phyloP scores from a whole-genome alignment of 1,140 invertebrate species.

The Pentalonia nigronervosa region DNA sequence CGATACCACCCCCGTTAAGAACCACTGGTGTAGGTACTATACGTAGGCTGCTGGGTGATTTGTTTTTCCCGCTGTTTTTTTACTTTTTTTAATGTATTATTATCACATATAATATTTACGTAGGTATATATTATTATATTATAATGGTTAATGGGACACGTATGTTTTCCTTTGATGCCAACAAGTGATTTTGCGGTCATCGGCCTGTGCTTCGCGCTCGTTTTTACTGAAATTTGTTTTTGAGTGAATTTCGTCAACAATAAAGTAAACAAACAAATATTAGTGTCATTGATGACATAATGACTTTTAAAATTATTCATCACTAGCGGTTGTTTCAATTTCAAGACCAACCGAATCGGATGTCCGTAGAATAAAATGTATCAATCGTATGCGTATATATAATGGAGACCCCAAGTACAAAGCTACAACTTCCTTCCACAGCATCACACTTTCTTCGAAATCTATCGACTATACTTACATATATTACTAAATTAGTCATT shows the following conservation, averaged over 20 bases:
- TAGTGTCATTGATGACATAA: neutral
- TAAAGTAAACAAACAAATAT: no score
- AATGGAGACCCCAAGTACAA: no score
- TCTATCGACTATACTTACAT: neutral
- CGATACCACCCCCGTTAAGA: no score
- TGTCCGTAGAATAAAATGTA: neutral
- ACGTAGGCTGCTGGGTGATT: neutral
- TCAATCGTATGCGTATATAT: neutral
- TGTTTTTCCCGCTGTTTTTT: neutral
- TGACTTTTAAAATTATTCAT: neutral
- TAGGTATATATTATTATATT: neutral
- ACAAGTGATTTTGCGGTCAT: neutral
- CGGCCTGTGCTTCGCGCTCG: neutral
- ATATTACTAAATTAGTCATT: neutral
- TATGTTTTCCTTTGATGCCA: neutral
- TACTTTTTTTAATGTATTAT: neutral
- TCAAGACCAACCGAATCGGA: neutral
- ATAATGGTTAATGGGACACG: neutral
- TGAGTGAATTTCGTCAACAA: neutral
- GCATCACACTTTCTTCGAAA: neutral
- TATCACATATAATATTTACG: neutral
- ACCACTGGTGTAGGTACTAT: no score
- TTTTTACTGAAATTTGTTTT: neutral
- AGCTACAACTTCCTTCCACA: neutral
- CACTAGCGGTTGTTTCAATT: neutral